A percentile compares a stretch with the other conserved stretches of the same genome.
Evolutionary conservation across 2,797 vertebrate genomes (phyloP).

Genomic region (Nyctibius grandis): DNA sequence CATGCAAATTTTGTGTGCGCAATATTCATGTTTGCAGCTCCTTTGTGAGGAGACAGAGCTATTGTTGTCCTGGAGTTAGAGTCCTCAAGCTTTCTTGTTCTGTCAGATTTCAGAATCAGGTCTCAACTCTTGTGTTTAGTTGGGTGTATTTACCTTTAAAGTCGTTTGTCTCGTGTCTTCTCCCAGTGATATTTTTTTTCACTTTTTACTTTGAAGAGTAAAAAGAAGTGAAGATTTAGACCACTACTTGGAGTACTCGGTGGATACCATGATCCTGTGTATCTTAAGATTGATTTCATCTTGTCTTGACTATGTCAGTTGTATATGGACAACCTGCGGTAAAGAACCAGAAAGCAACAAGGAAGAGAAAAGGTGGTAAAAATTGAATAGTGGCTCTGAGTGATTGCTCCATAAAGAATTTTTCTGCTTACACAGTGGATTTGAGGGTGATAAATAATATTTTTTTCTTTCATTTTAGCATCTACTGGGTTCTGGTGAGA

Average conservation of each 20-base stretch:
- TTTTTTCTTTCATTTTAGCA: not conserved
- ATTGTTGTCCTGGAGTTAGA: not conserved
- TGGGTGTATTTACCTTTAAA: not conserved
- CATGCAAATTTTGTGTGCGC: not conserved
- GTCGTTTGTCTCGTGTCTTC: not conserved
- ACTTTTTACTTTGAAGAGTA: not conserved
- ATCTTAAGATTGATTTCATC: not conserved
- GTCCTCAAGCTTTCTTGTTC: not conserved
- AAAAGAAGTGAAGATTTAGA: not conserved
- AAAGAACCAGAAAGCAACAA: not conserved
- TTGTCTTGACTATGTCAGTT: not conserved
- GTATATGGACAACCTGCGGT: not conserved
- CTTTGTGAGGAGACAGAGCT: not conserved
- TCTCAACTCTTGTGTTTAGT: not conserved
- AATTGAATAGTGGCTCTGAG: not conserved
- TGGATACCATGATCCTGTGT: not conserved
- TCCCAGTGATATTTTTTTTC: not conserved
- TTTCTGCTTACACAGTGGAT: not conserved
- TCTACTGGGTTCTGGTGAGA: not conserved
- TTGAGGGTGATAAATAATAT: not conserved
- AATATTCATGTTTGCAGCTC: not conserved
- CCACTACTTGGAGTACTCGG: not conserved
- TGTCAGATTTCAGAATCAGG: not conserved
- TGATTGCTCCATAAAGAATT: not conserved
- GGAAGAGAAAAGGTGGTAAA: not conserved